Evolutionary conservation across 2,113 vertebrate species (phyloP).

Genomic region (Corydoras sp.): DNA sequence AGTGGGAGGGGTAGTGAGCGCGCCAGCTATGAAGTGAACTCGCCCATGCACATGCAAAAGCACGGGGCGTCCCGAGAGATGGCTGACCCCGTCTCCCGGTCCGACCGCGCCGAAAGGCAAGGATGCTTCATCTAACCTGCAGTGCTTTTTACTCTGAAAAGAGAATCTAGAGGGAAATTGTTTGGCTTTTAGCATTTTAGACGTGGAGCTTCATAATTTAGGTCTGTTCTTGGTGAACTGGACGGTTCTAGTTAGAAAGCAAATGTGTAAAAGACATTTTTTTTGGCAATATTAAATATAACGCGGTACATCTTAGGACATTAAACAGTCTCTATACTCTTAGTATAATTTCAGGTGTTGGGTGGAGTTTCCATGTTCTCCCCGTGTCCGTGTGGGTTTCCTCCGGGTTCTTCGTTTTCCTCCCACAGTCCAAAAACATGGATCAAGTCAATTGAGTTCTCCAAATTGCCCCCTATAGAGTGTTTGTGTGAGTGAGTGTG

Average conservation of each 20-base stretch:
- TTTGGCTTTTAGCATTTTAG: slow-evolving; percentile 29
- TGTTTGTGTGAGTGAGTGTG: too few species aligned
- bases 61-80: slow-evolving; percentile 27
- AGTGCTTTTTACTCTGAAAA: slow-evolving; percentile 27
- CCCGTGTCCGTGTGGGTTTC: too few species aligned
- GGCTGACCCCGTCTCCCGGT: slow-evolving; percentile 30
- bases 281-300: not conserved
- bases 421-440: too few species aligned
- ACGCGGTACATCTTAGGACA: not conserved
- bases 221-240: slow-evolving; percentile 11
- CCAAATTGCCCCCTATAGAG: too few species aligned
- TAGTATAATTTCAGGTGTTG: too few species aligned
- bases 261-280: not conserved
- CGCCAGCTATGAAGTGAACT: slow-evolving; percentile 20
- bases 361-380: too few species aligned
- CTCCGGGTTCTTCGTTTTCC: too few species aligned
- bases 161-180: slow-evolving; percentile 35
- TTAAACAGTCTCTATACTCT: too few species aligned
- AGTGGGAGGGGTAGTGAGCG: slow-evolving; percentile 1
- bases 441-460: too few species aligned
- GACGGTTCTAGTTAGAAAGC: not conserved
- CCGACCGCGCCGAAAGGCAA: slow-evolving; percentile 24
- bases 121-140: slow-evolving; percentile 31
- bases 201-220: slow-evolving; percentile 32
- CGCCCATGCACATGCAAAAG: slow-evolving; percentile 6